Evolutionary conservation across 2,888 invertebrate genomes (phyloP).

Genomic region (Parnassius smintheus): DNA sequence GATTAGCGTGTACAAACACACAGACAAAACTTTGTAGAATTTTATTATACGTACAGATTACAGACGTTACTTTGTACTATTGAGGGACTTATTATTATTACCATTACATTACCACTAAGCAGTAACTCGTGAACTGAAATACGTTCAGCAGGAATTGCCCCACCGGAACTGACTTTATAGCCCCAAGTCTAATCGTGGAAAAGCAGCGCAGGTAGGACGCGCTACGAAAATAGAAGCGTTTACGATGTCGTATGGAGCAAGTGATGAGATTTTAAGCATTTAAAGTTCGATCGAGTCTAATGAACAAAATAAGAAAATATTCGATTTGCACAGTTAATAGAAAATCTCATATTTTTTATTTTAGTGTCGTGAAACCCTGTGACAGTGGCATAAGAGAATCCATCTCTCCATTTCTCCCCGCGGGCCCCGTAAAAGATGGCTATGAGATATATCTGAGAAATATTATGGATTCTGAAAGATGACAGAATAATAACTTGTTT

Average conservation of each 20-base stretch:
- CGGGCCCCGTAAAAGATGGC: too few relatives aligned
- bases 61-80: conserved; percentile 13
- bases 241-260: conserved; percentile 48
- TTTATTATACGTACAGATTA: conserved; percentile 4
- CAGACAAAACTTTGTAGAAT: too few relatives aligned
- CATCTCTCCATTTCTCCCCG: too few relatives aligned
- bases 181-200: conserved; percentile 53
- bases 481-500: too few relatives aligned
- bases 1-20: too few relatives aligned
- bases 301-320: too few relatives aligned
- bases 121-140: conserved; percentile 35
- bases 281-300: neutral
- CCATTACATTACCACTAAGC: conserved; percentile 18
- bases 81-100: neutral
- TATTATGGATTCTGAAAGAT: too few relatives aligned
- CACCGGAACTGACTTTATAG: conserved; percentile 55
- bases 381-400: too few relatives aligned
- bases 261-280: conserved; percentile 22
- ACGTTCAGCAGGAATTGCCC: conserved; percentile 42
- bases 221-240: conserved; percentile 62
- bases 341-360: too few relatives aligned
- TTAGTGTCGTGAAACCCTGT: too few relatives aligned
- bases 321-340: too few relatives aligned
- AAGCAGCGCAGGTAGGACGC: conserved; percentile 54
- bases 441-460: too few relatives aligned